phyloP scores from a whole-genome alignment of 2,797 vertebrate genomes.

The Trachurus trachurus region DNA sequence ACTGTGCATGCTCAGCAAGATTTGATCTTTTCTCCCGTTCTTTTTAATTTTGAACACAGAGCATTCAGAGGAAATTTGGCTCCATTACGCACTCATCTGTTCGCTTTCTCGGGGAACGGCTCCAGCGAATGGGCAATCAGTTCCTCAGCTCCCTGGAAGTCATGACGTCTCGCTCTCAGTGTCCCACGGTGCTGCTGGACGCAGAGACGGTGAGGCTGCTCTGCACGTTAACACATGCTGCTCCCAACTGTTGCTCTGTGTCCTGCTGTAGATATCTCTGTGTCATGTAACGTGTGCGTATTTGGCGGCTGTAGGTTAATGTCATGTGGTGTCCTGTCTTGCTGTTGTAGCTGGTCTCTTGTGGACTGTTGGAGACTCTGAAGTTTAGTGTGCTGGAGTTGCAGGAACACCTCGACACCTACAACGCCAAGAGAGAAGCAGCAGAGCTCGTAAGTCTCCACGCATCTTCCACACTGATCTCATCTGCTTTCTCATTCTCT shows the following conservation, averaged over 20 bases:
- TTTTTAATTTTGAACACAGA: constrained; percentile 77
- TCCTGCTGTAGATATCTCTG: constrained; percentile 35
- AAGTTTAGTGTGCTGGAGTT: constrained; percentile 98
- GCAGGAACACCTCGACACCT: constrained; percentile 98
- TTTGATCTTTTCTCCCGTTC: background rate
- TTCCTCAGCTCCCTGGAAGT: constrained; percentile 96
- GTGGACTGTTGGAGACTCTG: constrained; percentile 95
- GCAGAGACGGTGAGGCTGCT: constrained; percentile 93
- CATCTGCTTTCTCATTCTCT: constrained; percentile 21
- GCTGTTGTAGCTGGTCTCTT: constrained; percentile 91
- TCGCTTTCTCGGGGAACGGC: constrained; percentile 91
- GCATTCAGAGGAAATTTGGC: constrained; percentile 94
- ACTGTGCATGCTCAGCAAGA: fast-evolving
- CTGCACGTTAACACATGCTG: background rate
- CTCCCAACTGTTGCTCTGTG: constrained; percentile 1
- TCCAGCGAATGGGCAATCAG: constrained; percentile 95
- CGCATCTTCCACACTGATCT: background rate
- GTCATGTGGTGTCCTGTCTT: constrained; percentile 57
- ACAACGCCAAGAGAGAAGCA: constrained; percentile 94
- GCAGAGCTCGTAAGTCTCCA: constrained; percentile 92
- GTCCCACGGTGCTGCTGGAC: constrained; percentile 96
- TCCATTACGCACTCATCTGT: constrained; percentile 93
- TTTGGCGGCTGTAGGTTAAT: constrained; percentile 53
- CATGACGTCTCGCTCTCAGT: constrained; percentile 94
- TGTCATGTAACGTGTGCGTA: constrained; percentile 35